Evolutionary conservation across 64 coral and sea anemone genomes (phyloP), one percentile per base, ranked within the genome.

Genomic region (Actinia tenebrosa): DNA sequence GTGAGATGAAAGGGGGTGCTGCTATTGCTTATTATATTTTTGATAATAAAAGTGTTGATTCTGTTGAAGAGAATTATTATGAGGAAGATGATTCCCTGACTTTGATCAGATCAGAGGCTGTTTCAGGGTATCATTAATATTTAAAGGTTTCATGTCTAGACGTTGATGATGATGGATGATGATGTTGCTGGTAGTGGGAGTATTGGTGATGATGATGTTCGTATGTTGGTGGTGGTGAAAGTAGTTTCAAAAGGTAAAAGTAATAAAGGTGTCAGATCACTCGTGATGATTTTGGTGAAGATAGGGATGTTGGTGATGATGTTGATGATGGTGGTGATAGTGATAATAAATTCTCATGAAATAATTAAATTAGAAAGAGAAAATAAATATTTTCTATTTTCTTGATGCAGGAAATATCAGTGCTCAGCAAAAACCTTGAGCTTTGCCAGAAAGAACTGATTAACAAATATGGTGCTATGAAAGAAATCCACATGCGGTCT

Each of bases 391-490:
- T 53, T 18, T 81, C 3, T 50, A 75, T 75, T 87, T 44, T n/a
- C 75, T 16, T 30, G 25, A 42, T 30, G 15, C 72, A 96, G 94
- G 94, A 96, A 78, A 96, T 96, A 90, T 88, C 87, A 37, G 93
- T 85, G 66, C 86, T 96, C 15, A 93, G 80, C 78, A 60, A 86
- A 59, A 90, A 93, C 56, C 80, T 96, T 27, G 94, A 96, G 61
- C 82, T 64, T 19, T 96, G 94, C 20, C 94, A 96, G 78, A 88
- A 96, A 53, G 89, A 92, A 64, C 60, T 96, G 30, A 85, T 89
- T 64, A 86, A 90, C 62, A 96, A 96, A 69, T 96, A 96, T 82
- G 94, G 94, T 82, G 91, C 91, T 30, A 89, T 96, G 7, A 96
- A 88, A 53, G 91, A 82, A 46, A 80, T 96, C 53, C 94, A 96